Evolutionary conservation across 2,888 invertebrate genomes (phyloP).

Genomic region (Rapana venosa): DNA sequence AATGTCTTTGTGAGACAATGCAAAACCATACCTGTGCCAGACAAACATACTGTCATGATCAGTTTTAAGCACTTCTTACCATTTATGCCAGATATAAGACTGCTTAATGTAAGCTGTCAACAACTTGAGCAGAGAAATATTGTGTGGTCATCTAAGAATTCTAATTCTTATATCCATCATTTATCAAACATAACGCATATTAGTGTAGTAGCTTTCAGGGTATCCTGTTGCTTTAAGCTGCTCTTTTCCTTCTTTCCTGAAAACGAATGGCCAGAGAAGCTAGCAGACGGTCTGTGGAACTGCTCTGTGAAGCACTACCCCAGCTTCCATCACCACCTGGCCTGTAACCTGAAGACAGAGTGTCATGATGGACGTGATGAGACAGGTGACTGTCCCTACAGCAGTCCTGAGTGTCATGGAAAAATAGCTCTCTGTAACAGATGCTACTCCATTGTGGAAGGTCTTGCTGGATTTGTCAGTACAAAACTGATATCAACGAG

Average conservation of each 20-base stretch:
- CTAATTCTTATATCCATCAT: no score
- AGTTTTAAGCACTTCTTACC: no score
- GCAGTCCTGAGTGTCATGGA: constrained; percentile 7
- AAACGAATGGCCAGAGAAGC: background rate
- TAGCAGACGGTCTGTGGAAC: background rate
- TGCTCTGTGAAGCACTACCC: background rate
- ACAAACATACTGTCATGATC: no score
- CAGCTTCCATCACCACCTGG: constrained; percentile 13
- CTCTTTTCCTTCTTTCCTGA: background rate
- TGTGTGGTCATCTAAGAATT: no score
- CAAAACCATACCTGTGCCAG: no score
- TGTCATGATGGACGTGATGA: background rate
- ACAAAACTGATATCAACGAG: background rate
- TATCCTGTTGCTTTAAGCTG: background rate
- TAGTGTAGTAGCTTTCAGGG: no score
- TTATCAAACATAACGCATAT: no score
- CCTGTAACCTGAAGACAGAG: constrained; percentile 5
- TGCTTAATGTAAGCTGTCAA: no score
- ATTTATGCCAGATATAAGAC: no score
- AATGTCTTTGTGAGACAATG: no score
- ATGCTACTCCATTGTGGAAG: background rate
- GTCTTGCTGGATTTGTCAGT: background rate
- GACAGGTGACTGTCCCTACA: background rate
- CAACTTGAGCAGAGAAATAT: no score
- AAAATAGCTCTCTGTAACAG: background rate